phyloP scores from a whole-genome alignment of 2,888 invertebrate species.

The Microchrysa polita region DNA sequence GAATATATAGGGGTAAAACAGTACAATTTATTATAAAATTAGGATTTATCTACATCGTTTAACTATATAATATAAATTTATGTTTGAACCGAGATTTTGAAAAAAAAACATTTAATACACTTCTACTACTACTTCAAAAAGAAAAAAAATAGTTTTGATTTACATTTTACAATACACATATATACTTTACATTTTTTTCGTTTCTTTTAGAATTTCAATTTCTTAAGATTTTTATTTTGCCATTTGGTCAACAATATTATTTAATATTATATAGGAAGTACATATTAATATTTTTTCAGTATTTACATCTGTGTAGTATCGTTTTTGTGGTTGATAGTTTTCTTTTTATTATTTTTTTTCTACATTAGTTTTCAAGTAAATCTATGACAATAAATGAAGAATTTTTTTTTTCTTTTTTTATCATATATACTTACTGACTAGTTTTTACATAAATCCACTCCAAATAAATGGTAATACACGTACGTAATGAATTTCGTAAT shows the following conservation, averaged over 20 bases:
- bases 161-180: no score
- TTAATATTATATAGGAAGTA: slow-evolving; percentile 10
- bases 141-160: no score
- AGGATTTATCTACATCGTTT: no score
- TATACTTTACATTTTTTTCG: neutral
- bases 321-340: neutral
- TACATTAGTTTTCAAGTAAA: neutral
- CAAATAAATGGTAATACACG: neutral
- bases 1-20: no score
- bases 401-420: no score
- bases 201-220: neutral
- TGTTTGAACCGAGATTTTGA: no score
- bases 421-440: neutral
- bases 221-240: no score
- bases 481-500: no score
- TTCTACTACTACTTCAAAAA: no score
- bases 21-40: no score
- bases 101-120: no score
- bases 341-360: neutral
- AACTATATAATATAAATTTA: no score
- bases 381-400: neutral
- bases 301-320: neutral
- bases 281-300: neutral
- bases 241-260: neutral
- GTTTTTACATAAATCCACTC: neutral